These are phyloP conservation scores for Psylliodes chrysocephalus DNA, from an alignment of 2,888 invertebrate species.

Conservation along the genomic window DNA sequence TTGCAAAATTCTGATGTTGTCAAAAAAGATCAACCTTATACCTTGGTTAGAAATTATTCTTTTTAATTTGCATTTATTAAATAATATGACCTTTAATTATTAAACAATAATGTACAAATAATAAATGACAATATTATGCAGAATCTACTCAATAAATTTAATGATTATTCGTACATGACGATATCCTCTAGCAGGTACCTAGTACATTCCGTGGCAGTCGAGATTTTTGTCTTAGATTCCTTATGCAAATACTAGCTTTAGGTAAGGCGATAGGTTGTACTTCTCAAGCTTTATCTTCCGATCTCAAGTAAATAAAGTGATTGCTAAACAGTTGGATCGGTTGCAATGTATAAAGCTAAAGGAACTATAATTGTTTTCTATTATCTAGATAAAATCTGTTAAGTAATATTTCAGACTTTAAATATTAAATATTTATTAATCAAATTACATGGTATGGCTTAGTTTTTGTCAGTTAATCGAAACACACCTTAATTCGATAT, in stretches of 20 bases:
- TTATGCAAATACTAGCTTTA: slow-evolving; percentile 30
- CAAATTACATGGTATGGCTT: neutral
- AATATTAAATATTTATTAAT: slow-evolving; percentile 11
- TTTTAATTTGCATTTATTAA: no score
- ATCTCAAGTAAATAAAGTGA: slow-evolving; percentile 35
- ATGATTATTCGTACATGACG: slow-evolving; percentile 1
- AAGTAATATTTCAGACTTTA: slow-evolving; percentile 14
- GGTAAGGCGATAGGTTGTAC: slow-evolving; percentile 27
- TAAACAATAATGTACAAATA: no score
- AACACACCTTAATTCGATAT: neutral
- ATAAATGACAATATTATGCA: no score
- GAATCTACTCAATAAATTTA: neutral
- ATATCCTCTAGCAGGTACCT: neutral
- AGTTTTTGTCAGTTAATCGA: neutral
- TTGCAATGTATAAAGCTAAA: slow-evolving; percentile 27
- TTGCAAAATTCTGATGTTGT: no score
- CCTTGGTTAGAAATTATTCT: no score
- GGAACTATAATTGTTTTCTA: slow-evolving; percentile 33
- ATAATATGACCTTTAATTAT: no score
- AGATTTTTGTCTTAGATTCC: slow-evolving; percentile 9
- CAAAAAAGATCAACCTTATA: no score
- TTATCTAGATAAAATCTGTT: slow-evolving; percentile 31
- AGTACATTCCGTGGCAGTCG: neutral
- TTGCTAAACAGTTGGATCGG: slow-evolving; percentile 40
- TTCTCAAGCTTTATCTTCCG: slow-evolving; percentile 31